Conservation (phyloP, 2,888 invertebrate species). For the Odontothrips loti region DNA sequence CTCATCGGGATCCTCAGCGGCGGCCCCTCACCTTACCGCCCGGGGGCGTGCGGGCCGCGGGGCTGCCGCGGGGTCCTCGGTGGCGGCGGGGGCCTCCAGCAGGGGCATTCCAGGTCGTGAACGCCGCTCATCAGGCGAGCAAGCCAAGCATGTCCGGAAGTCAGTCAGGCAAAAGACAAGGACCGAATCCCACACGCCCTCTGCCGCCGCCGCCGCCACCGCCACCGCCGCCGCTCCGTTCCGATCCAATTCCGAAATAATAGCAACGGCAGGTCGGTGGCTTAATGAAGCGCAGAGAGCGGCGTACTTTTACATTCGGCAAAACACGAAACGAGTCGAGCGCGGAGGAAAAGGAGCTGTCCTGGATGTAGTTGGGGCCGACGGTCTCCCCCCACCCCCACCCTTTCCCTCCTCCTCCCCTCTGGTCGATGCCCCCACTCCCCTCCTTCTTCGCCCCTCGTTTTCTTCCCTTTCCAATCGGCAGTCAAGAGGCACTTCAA, state of each 20-base stretch:
- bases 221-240: background rate
- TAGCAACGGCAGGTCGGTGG: too few species aligned
- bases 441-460: background rate
- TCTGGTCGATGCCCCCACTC: background rate
- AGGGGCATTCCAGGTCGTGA: background rate
- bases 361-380: too few species aligned
- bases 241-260: too few species aligned
- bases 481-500: conserved; percentile 22
- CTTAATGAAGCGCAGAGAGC: too few species aligned
- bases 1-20: background rate
- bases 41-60: background rate
- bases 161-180: background rate
- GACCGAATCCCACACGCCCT: too few species aligned
- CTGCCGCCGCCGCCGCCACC: too few species aligned
- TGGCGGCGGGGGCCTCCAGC: background rate
- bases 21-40: background rate
- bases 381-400: too few species aligned
- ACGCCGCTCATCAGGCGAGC: conserved; percentile 8
- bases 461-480: background rate
- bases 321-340: too few species aligned
- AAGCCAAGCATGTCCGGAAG: conserved; percentile 19
- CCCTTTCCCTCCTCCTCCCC: background rate
- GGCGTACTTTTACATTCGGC: too few species aligned
- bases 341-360: too few species aligned
- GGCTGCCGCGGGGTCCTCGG: too few species aligned